phyloP scores from a whole-genome alignment of 2,113 vertebrate species.

The Seriola rivoliana region DNA sequence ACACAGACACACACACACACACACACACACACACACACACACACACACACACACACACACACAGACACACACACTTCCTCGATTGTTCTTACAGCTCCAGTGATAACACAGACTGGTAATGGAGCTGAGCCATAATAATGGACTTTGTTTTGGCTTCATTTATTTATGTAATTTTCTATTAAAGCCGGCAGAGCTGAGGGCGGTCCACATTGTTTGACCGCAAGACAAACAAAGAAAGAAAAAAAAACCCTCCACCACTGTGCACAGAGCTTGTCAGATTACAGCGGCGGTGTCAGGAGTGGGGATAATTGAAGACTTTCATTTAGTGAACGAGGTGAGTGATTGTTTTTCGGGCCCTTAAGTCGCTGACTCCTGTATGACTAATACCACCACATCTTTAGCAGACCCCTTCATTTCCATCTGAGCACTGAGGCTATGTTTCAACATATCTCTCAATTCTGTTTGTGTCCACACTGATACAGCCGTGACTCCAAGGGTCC shows the following conservation, averaged over 20 bases:
- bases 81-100: neutral
- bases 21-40: no score
- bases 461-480: neutral
- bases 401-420: constrained; percentile 6
- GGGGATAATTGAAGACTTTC: neutral
- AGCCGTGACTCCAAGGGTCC: neutral
- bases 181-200: constrained; percentile 2
- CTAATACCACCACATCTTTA: neutral
- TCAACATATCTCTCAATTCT: neutral
- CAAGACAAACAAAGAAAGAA: constrained; percentile 6
- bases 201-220: neutral
- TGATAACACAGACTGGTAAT: constrained; percentile 4
- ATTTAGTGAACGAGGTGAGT: neutral
- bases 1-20: no score
- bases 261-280: constrained; percentile 12
- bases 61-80: neutral
- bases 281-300: neutral
- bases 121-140: constrained; percentile 5
- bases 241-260: neutral
- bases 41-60: no score
- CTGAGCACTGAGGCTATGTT: neutral
- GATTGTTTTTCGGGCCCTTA: neutral
- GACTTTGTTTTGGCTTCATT: constrained; percentile 11
- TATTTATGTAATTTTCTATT: constrained; percentile 33
- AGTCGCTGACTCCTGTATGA: constrained; percentile 2